phyloP scores from a whole-genome alignment of 2,888 invertebrate genomes.

The Heliconius charithonia region DNA sequence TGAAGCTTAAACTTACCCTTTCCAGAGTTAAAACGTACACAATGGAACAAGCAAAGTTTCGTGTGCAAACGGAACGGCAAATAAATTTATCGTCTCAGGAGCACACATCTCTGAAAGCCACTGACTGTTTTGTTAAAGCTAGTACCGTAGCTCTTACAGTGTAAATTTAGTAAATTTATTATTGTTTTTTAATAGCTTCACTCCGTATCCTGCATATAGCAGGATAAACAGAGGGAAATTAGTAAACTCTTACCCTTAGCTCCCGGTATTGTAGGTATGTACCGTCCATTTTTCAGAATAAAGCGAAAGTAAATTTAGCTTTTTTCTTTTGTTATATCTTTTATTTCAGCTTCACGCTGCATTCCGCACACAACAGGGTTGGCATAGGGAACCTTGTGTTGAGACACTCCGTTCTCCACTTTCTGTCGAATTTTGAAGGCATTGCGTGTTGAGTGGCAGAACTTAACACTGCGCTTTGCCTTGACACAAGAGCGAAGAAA shows the following conservation, averaged over 20 bases:
- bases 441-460: too few species aligned
- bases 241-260: neutral
- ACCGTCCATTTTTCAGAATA: too few species aligned
- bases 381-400: too few species aligned
- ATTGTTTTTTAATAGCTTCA: neutral
- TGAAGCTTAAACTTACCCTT: slow-evolving; percentile 49
- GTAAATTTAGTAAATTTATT: neutral
- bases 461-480: too few species aligned
- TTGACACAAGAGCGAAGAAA: too few species aligned
- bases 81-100: slow-evolving; percentile 51
- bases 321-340: too few species aligned
- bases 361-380: too few species aligned
- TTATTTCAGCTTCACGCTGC: too few species aligned
- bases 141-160: slow-evolving; percentile 13
- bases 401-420: too few species aligned
- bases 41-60: slow-evolving; percentile 50
- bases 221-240: neutral
- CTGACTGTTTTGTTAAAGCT: slow-evolving; percentile 40
- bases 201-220: neutral
- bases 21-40: slow-evolving; percentile 50
- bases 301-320: too few species aligned
- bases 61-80: slow-evolving; percentile 50
- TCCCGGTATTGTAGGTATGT: too few species aligned
- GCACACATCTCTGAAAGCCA: slow-evolving; percentile 46
- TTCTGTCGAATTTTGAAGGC: too few species aligned